Base-by-base conservation (phyloP, 2,888 invertebrate genomes). In the Cynaeus angustus region DNA sequence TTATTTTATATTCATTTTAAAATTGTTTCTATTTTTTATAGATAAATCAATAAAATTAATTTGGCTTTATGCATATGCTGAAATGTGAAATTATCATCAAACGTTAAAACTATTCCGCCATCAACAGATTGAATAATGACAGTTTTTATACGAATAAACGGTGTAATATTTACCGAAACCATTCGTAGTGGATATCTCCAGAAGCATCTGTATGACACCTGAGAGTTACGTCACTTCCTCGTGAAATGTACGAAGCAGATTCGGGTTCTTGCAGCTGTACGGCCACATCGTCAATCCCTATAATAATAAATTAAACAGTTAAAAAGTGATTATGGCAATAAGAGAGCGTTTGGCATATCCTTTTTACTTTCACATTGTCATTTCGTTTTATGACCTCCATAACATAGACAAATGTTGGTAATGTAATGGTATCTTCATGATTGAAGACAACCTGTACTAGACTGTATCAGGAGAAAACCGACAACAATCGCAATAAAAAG, bases 121-220 rank as follows among this genome's bases (percentile, higher is more conserved):
- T n/a, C n/a, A n/a, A n/a, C n/a, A n/a, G n/a, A n/a, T n/a, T n/a
- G n/a, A n/a, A n/a, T n/a, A n/a, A n/a, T n/a, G n/a, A n/a, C n/a
- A n/a, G n/a, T n/a, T n/a, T n/a, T n/a, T n/a, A n/a, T n/a, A n/a
- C n/a, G n/a, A 21, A 1, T 4, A 21, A 21, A 21, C 1, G 21
- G 21, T 21, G 21, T 21, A 21, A 21, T 21, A 59, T 46, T 59
- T 82, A 90, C 90, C 88, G 88, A 86, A 89, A 90, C 92, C 92
- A 92, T 77, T 90, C 88, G 80, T 89, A 88, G 76, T 86, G 86
- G 72, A 91, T 88, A 73, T 91, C 89, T 14, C 90, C 90, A 71
- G 89, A 89, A 61, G 91, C 92, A 70, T 91, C 89, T 72, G 89
- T 88, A 78, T 89, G 88, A 83, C 92, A 92, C 74, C 89, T 87